Percentiles rank a stretch among this genome's conserved stretches.
Conservation (phyloP, 2,888 invertebrate genomes). For the Hydrotaea diabolus region DNA sequence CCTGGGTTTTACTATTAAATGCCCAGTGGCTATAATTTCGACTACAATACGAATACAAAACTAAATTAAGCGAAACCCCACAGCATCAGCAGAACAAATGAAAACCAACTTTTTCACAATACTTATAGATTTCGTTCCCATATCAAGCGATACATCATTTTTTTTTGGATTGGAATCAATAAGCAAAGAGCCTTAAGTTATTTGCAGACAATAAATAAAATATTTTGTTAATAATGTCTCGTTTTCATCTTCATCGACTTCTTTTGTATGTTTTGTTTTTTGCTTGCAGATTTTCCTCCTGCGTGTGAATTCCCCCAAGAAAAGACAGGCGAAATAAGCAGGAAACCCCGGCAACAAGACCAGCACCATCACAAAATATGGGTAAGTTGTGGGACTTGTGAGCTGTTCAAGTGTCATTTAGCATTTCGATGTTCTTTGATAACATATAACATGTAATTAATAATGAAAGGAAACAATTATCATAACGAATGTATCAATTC, state of each 20-base stretch:
- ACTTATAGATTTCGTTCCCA: too few species aligned
- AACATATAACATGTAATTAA: neutral
- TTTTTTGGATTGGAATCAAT: neutral
- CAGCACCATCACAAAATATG: neutral
- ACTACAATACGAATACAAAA: neutral
- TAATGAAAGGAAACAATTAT: constrained; percentile 17
- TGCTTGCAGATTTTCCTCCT: neutral
- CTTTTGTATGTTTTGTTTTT: neutral
- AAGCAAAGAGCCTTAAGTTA: constrained; percentile 2
- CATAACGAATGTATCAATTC: constrained; percentile 1
- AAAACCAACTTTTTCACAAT: neutral
- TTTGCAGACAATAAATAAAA: neutral
- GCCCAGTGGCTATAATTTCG: neutral
- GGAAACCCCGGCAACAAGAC: neutral
- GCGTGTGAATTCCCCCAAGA: neutral
- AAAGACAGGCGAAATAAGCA: neutral
- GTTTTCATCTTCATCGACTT: neutral
- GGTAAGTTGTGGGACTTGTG: neutral
- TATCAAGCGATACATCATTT: neutral
- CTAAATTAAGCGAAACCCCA: too few species aligned
- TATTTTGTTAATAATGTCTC: constrained; percentile 2
- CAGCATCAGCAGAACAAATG: neutral
- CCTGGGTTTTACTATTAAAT: neutral
- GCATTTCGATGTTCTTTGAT: neutral
- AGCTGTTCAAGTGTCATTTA: neutral